A percentile compares a stretch with the other conserved stretches of the same genome.
Conservation (phyloP, 2,113 vertebrate genomes). For the Perca flavescens region DNA sequence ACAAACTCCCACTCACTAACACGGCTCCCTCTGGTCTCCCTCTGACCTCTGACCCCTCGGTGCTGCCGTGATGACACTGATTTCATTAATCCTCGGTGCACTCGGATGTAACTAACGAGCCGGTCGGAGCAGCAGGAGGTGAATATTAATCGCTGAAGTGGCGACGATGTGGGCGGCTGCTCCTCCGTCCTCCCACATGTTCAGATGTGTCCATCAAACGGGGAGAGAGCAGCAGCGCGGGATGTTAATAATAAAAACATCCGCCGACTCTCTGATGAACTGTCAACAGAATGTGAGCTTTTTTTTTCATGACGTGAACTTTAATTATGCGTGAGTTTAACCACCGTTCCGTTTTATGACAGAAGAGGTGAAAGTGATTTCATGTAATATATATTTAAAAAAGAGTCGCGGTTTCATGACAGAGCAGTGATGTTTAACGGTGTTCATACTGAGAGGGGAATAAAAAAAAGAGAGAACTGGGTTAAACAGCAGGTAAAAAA, state of each 20-base stretch:
- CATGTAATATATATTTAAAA: background rate
- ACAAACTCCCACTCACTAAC: conserved; percentile 43
- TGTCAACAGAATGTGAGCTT: background rate
- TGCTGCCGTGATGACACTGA: conserved; percentile 38
- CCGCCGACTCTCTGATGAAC: background rate
- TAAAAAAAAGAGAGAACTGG: background rate
- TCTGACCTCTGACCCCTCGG: conserved; percentile 50
- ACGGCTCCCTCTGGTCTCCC: conserved; percentile 47
- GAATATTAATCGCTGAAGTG: conserved; percentile 53
- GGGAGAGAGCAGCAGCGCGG: background rate
- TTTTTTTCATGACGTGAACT: conserved; percentile 7
- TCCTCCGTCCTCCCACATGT: conserved; percentile 41
- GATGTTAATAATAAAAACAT: conserved; percentile 11
- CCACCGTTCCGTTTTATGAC: conserved; percentile 13
- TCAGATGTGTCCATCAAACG: conserved; percentile 41
- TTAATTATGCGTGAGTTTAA: conserved; percentile 9
- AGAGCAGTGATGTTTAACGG: background rate
- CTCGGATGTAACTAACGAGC: conserved; percentile 64
- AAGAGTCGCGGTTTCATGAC: background rate
- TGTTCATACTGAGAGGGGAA: background rate
- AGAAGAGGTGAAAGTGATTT: conserved; percentile 32
- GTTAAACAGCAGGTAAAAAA: background rate
- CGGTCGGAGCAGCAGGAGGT: conserved; percentile 33
- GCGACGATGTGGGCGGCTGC: conserved; percentile 24
- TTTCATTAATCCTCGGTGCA: conserved; percentile 60